Evolutionary conservation across 2,113 vertebrate genomes (phyloP).

Genomic region (Trematocara variabile): DNA sequence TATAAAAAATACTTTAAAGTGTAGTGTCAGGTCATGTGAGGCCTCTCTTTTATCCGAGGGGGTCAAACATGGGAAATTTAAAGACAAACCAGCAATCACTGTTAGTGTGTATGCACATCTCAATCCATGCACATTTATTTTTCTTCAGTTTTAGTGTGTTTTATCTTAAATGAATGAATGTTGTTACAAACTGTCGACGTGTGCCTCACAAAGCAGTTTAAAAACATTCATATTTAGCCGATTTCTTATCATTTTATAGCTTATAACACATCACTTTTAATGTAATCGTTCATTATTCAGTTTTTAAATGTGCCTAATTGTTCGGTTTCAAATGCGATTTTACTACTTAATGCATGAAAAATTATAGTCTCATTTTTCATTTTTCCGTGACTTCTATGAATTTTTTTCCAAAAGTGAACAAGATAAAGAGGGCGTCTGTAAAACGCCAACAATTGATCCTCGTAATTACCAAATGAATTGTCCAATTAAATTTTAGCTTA

Average conservation of each 20-base stretch:
- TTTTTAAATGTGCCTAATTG: neutral
- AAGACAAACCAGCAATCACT: neutral
- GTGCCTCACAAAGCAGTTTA: neutral
- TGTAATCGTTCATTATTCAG: neutral
- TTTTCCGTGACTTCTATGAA: neutral
- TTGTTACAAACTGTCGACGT: neutral
- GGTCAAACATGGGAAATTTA: neutral
- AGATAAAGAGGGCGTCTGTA: neutral
- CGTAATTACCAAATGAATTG: neutral
- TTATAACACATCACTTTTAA: neutral
- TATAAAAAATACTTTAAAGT: neutral
- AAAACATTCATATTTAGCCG: neutral
- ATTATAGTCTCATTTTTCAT: neutral
- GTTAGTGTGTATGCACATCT: neutral
- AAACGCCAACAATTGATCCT: neutral
- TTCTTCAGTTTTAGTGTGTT: neutral
- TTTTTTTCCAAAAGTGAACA: neutral
- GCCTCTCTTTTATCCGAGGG: neutral
- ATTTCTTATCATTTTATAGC: neutral
- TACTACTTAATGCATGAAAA: neutral
- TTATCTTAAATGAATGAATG: neutral
- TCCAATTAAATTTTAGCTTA: neutral
- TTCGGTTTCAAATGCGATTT: neutral
- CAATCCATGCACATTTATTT: neutral
- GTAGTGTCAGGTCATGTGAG: neutral